Percentiles rank a stretch among this genome's conserved stretches.
phyloP scores from a whole-genome alignment of 2,888 invertebrate species.

The Trichacis sp. region DNA sequence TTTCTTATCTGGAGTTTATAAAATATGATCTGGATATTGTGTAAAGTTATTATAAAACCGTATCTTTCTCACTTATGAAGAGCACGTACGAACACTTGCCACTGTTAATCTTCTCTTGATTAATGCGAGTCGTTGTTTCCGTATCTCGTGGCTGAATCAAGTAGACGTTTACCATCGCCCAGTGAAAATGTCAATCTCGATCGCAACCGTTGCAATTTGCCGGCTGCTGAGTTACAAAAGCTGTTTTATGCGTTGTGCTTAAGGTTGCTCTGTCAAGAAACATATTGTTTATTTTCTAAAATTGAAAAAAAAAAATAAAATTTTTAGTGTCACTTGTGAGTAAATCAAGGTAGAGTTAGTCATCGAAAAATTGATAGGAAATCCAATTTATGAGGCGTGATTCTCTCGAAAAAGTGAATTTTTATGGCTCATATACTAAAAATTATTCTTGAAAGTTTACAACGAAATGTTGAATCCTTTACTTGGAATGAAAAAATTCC shows the following conservation, averaged over 20 bases:
- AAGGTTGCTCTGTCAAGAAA: no score
- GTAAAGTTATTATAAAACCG: constrained; percentile 2
- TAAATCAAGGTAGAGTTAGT: no score
- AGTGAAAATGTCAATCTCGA: constrained; percentile 19
- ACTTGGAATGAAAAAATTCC: no score
- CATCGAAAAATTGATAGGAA: no score
- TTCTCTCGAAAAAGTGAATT: no score
- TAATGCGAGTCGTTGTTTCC: constrained; percentile 13
- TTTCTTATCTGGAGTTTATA: not conserved
- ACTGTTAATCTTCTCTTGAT: constrained; percentile 12
- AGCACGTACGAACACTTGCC: not conserved
- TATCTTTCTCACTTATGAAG: not conserved
- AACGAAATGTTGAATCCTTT: no score
- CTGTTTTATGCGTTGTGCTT: not conserved
- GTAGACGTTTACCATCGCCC: constrained; percentile 14
- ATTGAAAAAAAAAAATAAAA: no score
- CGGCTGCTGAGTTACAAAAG: not conserved
- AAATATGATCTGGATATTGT: constrained; percentile 2
- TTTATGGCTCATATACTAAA: no score
- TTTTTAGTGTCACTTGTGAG: no score
- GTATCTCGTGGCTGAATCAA: constrained; percentile 11
- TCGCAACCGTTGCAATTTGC: constrained; percentile 6
- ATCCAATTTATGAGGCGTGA: no score
- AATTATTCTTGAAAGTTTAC: no score
- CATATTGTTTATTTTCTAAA: no score